A percentile compares a stretch with the other conserved stretches of the same genome.
These are phyloP conservation scores for Baronia brevicornis DNA, from an alignment of 2,888 invertebrate species.

Conservation along the genomic window DNA sequence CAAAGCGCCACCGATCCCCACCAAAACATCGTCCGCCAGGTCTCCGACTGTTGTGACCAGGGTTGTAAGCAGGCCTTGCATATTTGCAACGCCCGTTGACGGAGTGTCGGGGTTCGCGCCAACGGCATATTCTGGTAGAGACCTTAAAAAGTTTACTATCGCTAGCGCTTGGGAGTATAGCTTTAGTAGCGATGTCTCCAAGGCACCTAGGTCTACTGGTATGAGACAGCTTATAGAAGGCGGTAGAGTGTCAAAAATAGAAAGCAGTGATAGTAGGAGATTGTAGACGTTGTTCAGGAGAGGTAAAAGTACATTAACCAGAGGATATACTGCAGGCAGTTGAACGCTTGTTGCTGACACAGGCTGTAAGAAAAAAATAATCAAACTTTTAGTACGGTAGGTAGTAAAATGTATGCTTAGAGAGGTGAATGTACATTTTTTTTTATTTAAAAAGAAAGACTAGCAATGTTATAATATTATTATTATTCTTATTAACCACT, in stretches of 20 bases:
- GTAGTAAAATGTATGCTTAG: too few relatives aligned
- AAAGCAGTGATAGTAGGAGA: conserved; percentile 56
- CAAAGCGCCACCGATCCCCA: conserved; percentile 52
- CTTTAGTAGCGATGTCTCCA: conserved; percentile 59
- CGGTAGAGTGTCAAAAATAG: conserved; percentile 63
- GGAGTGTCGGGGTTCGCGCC: conserved; percentile 57
- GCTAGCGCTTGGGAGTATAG: conserved; percentile 62
- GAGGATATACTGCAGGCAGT: conserved; percentile 60
- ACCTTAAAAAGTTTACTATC: conserved; percentile 56
- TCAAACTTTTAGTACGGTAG: too few relatives aligned
- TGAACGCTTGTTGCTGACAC: conserved; percentile 49
- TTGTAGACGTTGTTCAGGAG: conserved; percentile 68
- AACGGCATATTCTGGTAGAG: conserved; percentile 53
- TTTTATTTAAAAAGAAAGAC: too few relatives aligned
- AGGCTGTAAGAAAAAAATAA: conserved; percentile 38
- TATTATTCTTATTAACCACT: too few relatives aligned
- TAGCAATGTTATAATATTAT: too few relatives aligned
- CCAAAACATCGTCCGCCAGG: conserved; percentile 48
- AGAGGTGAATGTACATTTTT: too few relatives aligned
- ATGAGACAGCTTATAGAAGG: conserved; percentile 55
- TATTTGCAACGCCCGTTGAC: conserved; percentile 33
- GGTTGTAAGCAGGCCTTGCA: conserved; percentile 47
- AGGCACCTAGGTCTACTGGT: conserved; percentile 55
- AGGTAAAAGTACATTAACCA: conserved; percentile 61
- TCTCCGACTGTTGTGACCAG: conserved; percentile 44